Percentiles rank a stretch among this genome's conserved stretches.
These are phyloP conservation scores for Gnathonemus echidnorhynchus DNA, from an alignment of 2,113 vertebrate species.

Conservation along the genomic window DNA sequence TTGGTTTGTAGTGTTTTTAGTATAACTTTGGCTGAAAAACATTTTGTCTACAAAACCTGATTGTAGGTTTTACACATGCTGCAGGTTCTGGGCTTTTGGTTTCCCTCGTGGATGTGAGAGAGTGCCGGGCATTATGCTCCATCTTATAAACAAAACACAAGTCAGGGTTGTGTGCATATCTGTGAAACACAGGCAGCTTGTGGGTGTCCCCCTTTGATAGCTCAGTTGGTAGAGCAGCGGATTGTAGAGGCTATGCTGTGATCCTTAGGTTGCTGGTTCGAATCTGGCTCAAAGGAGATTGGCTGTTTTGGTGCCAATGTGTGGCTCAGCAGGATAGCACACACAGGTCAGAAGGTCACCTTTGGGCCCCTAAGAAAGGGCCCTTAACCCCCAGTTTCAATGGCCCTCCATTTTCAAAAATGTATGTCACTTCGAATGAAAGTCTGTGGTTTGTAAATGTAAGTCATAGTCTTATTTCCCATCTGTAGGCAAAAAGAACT, in stretches of 20 bases:
- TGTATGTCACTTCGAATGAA: not conserved
- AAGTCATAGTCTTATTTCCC: not conserved
- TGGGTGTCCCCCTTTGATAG: slow-evolving; percentile 49
- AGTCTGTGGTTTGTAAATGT: not conserved
- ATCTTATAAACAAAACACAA: not conserved
- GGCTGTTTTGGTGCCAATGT: not conserved
- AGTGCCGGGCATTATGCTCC: not conserved
- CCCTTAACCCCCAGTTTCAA: not conserved
- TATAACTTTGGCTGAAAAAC: not conserved
- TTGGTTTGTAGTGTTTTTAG: not conserved
- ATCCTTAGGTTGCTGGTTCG: slow-evolving; percentile 95
- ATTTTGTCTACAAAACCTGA: not conserved
- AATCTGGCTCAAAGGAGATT: slow-evolving; percentile 70
- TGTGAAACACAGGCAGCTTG: not conserved
- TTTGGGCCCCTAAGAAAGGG: not conserved
- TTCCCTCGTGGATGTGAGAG: not conserved
- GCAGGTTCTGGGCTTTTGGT: not conserved
- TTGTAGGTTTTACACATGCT: not conserved
- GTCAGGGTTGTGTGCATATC: not conserved
- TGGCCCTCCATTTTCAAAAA: not conserved
- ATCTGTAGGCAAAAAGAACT: not conserved
- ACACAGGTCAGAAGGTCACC: not conserved
- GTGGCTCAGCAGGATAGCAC: not conserved
- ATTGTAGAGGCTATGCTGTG: slow-evolving; percentile 19
- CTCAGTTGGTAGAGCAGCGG: slow-evolving; percentile 62